Evolutionary conservation across 2,797 vertebrate genomes (phyloP), one percentile per base, ranked within the genome.

Genomic region (Distichodus sexfasciatus): DNA sequence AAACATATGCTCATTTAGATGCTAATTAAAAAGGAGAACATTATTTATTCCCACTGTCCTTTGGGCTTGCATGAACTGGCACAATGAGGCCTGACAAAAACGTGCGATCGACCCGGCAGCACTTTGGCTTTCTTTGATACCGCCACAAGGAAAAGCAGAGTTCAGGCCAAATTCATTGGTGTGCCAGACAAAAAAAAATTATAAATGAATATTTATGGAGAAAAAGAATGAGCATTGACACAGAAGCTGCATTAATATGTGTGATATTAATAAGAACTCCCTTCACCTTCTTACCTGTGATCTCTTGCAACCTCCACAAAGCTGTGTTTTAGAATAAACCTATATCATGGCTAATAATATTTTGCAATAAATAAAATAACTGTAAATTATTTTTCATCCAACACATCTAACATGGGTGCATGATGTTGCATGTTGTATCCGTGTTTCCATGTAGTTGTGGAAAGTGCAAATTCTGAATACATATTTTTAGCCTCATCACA

Each of bases 21-120:
- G 77, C 61, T 75, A 81, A 78, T 83, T 74, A 76, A 53, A 61
- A 51, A 78, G 79, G 61, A 46, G 28, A 66, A 59, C 74, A 67
- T 55, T 78, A 67, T 63, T 70, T 71, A 67, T 72, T 71, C 69
- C 28, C 62, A 41, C 47, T 58, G 64, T 72, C 69, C 71, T 67
- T 40, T 55, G 47, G 66, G 74, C 44, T 29, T 35, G 51, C 66
- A 65, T 60, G 36, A 64, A 57, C 63, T 65, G 43, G 67, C 69
- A 71, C 67, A 50, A 29, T 59, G 50, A 71, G 53, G 73, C 55
- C 68, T 76, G 68, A 59, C 59, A 66, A 71, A 74, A 58, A 78
- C 38, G 35, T 51, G 46, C 57, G 43, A 70, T 60, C 47, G 40
- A 48, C 61, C 46, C 41, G 19, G 57, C 48, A 40, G 51, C 47